Base-by-base conservation (phyloP, 2,113 vertebrate genomes). In the Chauna torquata region DNA sequence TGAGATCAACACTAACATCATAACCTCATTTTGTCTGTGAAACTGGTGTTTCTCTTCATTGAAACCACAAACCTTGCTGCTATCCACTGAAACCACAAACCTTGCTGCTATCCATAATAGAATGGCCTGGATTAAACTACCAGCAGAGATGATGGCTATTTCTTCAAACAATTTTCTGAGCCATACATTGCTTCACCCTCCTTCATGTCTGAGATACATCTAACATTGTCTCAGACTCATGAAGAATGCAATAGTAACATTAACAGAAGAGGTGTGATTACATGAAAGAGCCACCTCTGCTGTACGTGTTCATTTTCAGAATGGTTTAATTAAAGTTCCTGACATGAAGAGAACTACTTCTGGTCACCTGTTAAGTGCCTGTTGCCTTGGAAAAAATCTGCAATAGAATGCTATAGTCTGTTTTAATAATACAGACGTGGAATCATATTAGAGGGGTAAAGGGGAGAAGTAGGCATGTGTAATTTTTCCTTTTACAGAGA, bases 291-390 rank as follows among this genome's bases (percentile, higher is more conserved):
- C 70, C 8, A 9, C 57, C 79, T 94, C 78, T 65, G 54, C 80
- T 86, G 69, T 87, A 61, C 47, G 57, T 62, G 55, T 78, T 96
- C 58, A 79, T 96, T 97, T 97, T 93, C 96, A 97, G 91, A 97
- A 97, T 84, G 66, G 57, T 85, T 97, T 97, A 96, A 97, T 90
- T 97, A 89, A 97, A 95, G 82, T 96, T 96, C 91, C 78, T 95
- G 92, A 96, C 47, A 88, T 25, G 42, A 96, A 94, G 75, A 95
- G 76, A 95, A 82, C 50, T 96, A 96, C 96, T 96, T 97, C 86
- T 96, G 90, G 59, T 94, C 82, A 96, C 91, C 94, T 97, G 62
- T 94, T 94, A 82, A 90, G 77, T 74, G 36, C 45, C 68, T 83
- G 81, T 88, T 96, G 86, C 92, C 38, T 62, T 82, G 34, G 19